These are phyloP conservation scores for Neodon shergylaensis DNA, from an alignment of 2,113 vertebrate species.

Conservation along the genomic window DNA sequence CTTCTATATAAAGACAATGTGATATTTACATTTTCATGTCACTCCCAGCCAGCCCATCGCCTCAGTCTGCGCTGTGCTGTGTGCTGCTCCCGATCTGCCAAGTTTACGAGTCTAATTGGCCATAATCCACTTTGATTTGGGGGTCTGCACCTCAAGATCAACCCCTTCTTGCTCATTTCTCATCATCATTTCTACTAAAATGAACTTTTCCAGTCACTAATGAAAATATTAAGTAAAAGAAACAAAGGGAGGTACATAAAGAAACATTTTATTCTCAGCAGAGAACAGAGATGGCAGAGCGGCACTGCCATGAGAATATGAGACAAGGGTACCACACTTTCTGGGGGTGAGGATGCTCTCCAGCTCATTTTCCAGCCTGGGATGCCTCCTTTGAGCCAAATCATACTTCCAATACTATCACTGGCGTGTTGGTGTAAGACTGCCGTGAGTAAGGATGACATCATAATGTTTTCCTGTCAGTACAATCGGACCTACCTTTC, in stretches of 20 bases:
- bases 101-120: background rate
- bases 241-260: background rate
- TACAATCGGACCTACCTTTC: conserved; percentile 32
- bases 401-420: conserved; percentile 30
- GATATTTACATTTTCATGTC: background rate
- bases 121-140: background rate
- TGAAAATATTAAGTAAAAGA: conserved; percentile 22
- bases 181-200: background rate
- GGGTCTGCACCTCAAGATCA: background rate
- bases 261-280: background rate
- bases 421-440: conserved; percentile 56
- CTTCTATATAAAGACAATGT: background rate
- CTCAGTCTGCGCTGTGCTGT: background rate
- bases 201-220: background rate
- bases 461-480: conserved; percentile 14
- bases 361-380: conserved; percentile 18
- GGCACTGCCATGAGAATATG: background rate
- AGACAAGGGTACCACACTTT: background rate
- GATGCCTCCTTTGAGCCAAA: conserved; percentile 58
- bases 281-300: background rate
- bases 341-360: background rate
- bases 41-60: background rate
- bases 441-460: conserved; percentile 38
- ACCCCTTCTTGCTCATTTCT: conserved; percentile 28
- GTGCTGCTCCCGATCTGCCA: background rate